Base-by-base conservation (phyloP, 2,888 invertebrate genomes). In the Strigamia crassipes region DNA sequence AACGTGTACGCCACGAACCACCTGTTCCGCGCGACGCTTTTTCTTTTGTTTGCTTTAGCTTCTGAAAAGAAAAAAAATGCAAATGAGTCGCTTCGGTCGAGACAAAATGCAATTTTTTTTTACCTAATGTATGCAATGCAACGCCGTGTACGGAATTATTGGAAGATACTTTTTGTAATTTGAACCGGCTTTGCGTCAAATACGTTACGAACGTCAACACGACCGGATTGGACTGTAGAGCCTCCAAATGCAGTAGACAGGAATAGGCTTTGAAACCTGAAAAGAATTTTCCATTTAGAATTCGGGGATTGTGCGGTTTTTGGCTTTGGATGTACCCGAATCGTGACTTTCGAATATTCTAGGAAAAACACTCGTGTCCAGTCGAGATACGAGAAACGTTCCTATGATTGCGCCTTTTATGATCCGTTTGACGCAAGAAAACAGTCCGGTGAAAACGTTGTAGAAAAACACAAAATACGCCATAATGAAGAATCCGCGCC, bases 391-490 rank as follows among this genome's bases (percentile, higher is more conserved):
- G 21, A 79, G 21, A n/a, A 38, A 41, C 18, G 38, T 34, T 1
- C 79, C 79, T 8, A 79, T 18, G 18, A 79, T 9, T 6, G 21
- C 15, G 8, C 23, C 23, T 42, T 41, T 79, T 9, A 41, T 1
- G 12, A 79, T 21, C 21, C 79, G 15, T 21, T 23, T 41, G 42
- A n/a, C 18, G 21, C 79, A 79, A 1, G 79, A 34, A 34, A 79
- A 34, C 1, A 79, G 2, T 21, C 79, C 79, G 9, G 42, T n/a
- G 15, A 79, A 41, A 4, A 79, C 42, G 18, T 79, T 79, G 21
- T 79, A 79, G 79, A 79, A 79, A 42, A 79, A 79, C 18, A 79
- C 42, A 21, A 79, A 79, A 42, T 79, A 79, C 23, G 42, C n/a
- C 79, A 79, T 79, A 21, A 41, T 79, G 21, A 41, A 79, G 21